phyloP scores from a whole-genome alignment of 2,888 invertebrate species.

The Mythimna albipuncta region DNA sequence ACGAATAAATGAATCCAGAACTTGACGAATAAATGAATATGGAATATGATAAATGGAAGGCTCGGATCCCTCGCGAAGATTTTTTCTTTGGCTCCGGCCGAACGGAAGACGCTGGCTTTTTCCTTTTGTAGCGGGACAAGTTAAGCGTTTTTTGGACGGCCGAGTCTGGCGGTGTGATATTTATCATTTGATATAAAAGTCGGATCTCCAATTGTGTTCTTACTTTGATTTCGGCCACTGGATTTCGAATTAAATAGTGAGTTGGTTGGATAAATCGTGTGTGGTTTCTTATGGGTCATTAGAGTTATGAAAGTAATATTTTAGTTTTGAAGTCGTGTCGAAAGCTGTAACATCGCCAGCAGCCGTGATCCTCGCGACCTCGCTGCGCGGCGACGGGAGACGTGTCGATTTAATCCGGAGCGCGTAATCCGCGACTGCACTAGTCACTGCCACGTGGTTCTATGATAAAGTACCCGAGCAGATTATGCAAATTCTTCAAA shows the following conservation, averaged over 20 bases:
- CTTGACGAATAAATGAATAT: slow-evolving; percentile 91
- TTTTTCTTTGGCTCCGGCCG: slow-evolving; percentile 90
- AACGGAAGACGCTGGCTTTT: slow-evolving; percentile 90
- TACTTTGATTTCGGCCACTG: slow-evolving; percentile 79
- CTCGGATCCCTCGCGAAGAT: slow-evolving; percentile 89
- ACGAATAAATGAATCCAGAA: slow-evolving; percentile 91
- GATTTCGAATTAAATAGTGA: slow-evolving; percentile 66
- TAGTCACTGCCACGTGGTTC: slow-evolving; percentile 91
- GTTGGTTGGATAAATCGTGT: slow-evolving; percentile 53
- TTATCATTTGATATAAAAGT: slow-evolving; percentile 89
- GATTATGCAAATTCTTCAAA: slow-evolving; percentile 90
- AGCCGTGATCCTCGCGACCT: slow-evolving; percentile 75
- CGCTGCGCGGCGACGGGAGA: slow-evolving; percentile 64
- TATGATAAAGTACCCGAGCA: slow-evolving; percentile 90
- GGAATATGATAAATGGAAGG: slow-evolving; percentile 91
- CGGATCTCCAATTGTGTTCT: slow-evolving; percentile 83
- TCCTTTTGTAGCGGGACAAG: slow-evolving; percentile 90
- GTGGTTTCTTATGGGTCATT: slow-evolving; percentile 54
- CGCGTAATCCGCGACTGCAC: slow-evolving; percentile 89
- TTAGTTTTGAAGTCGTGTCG: slow-evolving; percentile 56
- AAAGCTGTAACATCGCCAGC: slow-evolving; percentile 55
- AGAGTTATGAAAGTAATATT: slow-evolving; percentile 52
- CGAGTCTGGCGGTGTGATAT: slow-evolving; percentile 86
- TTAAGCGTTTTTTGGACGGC: slow-evolving; percentile 90
- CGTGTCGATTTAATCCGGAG: slow-evolving; percentile 84